Base-by-base conservation (phyloP, 2,888 invertebrate species). In the Andrena praecox region DNA sequence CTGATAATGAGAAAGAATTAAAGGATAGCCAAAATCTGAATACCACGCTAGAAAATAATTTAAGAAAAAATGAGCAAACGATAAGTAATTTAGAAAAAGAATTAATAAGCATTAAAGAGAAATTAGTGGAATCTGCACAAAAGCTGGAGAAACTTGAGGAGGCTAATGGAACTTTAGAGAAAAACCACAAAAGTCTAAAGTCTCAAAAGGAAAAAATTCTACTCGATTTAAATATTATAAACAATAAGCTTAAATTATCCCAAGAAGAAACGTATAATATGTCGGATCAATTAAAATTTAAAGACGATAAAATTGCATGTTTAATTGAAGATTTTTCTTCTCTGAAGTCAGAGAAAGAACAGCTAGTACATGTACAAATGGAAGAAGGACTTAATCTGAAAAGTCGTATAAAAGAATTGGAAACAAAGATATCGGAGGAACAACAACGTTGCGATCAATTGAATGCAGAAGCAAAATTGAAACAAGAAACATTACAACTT, bases 401-500 rank as follows among this genome's bases (percentile, higher is more conserved):
- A 54, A 27, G 27, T 29, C 48, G 59, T 48, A 42, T 82, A 29
- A 52, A 54, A 16, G 24, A 71, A 27, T 35, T 84, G n/a, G 78
- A 84, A 54, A 72, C 16, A 29, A 42, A 72, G 31, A 0, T 82
- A 24, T 24, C 60, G 1, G 72, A 78, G 20, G 68, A 75, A 59
- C 78, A 84, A 12, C 59, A 8, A 7, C 8, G 56, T 2, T 66
- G 50, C 27, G 82, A 80, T 52, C 72, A 81, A 52, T n/a, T 82
- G 10, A 84, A 85, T 48, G 59, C 80, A 56, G 86, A 91, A 8
- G 66, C 86, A 1, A 87, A 87, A 82, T 63, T 87, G 8, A 90
- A 90, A 66, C 79, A 91, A 35, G 87, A 90, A 27, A 77, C 86
- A 4, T 31, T 91, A 16, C 31, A 74, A 8, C 73, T 81, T 10